Conservation (phyloP, 2,888 invertebrate species). For the Caenorhabditis plicata region DNA sequence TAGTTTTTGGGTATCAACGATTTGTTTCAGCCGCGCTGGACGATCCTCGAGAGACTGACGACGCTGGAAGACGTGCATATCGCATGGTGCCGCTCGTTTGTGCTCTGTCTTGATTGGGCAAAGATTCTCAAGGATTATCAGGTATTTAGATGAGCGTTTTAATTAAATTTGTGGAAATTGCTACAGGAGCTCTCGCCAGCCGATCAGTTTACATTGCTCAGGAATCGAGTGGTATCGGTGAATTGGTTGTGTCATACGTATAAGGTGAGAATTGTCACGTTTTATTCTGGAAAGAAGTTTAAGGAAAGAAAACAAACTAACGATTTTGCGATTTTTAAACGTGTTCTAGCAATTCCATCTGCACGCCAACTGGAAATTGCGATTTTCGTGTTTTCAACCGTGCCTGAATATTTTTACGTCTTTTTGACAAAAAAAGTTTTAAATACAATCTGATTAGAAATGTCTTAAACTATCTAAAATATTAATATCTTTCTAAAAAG, state of each 20-base stretch:
- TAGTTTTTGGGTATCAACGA: neutral
- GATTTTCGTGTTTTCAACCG: too few relatives aligned
- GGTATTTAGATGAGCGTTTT: too few relatives aligned
- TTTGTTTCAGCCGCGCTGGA: slow-evolving; percentile 48
- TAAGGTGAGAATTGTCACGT: slow-evolving; percentile 34
- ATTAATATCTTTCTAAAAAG: too few relatives aligned
- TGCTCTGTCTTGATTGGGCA: slow-evolving; percentile 53
- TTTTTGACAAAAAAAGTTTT: too few relatives aligned
- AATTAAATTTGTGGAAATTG: too few relatives aligned
- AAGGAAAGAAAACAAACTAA: too few relatives aligned
- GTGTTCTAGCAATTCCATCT: too few relatives aligned
- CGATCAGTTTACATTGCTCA: slow-evolving; percentile 48
- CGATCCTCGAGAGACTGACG: slow-evolving; percentile 45
- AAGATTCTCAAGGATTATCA: slow-evolving; percentile 45
- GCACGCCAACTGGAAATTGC: too few relatives aligned
- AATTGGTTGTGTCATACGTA: slow-evolving; percentile 57
- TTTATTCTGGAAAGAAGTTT: neutral
- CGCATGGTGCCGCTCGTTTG: slow-evolving; percentile 56
- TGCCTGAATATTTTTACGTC: too few relatives aligned
- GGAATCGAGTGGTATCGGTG: slow-evolving; percentile 53
- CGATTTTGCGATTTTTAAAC: too few relatives aligned
- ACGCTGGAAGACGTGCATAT: slow-evolving; percentile 57
- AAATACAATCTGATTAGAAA: too few relatives aligned
- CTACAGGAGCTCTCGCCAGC: slow-evolving; percentile 36
- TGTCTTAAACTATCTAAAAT: too few relatives aligned